Conservation (phyloP, 2,113 vertebrate genomes). For the Propithecus coquereli region DNA sequence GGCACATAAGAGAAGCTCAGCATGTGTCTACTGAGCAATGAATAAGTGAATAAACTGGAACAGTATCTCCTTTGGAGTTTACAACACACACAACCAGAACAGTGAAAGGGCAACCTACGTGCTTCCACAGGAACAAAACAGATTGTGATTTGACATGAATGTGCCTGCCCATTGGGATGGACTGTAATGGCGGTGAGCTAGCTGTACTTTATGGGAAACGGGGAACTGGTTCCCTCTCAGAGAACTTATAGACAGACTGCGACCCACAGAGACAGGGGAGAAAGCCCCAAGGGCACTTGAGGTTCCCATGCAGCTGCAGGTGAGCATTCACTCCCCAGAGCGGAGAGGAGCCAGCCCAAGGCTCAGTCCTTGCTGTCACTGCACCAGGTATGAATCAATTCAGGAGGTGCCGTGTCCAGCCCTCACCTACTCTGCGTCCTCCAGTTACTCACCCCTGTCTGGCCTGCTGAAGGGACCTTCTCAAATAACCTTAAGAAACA, state of each 20-base stretch:
- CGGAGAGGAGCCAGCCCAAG: not conserved
- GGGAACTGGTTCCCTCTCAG: not conserved
- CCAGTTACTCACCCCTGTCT: not conserved
- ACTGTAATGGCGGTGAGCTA: not conserved
- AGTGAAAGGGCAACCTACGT: not conserved
- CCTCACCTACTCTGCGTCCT: not conserved
- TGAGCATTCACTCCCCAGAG: not conserved
- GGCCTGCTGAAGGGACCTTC: not conserved
- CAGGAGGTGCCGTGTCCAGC: rapidly evolving
- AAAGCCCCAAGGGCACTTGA: not conserved
- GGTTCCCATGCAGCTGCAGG: not conserved
- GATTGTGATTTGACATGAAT: not conserved
- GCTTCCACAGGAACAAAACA: not conserved
- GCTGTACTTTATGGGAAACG: not conserved
- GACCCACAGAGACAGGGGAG: too few relatives aligned
- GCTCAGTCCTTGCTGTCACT: not conserved
- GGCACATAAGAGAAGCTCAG: not conserved
- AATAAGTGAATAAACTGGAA: not conserved
- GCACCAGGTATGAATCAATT: not conserved
- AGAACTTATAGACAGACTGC: not conserved
- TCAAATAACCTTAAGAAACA: not conserved
- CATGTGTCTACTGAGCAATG: not conserved
- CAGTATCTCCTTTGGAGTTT: not conserved
- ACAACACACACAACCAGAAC: not conserved
- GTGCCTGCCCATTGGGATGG: not conserved